A percentile compares a stretch with the other conserved stretches of the same genome.
Conservation (phyloP, 2,888 invertebrate species). For the Stictocephala bisonia region DNA sequence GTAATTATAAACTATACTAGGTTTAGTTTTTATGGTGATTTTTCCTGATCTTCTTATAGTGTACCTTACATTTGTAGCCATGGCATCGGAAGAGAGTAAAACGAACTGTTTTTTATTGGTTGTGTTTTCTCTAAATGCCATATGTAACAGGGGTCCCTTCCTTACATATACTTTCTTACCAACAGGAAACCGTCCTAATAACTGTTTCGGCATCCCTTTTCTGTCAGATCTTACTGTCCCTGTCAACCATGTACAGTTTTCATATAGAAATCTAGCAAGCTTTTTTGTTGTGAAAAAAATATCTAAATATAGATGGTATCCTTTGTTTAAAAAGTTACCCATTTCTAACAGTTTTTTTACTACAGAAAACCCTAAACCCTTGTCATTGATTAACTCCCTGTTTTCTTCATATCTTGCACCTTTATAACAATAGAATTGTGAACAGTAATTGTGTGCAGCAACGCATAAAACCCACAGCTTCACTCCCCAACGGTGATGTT, state of each 20-base stretch:
- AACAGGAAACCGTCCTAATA: slow-evolving; percentile 17
- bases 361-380: no score
- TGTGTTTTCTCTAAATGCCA: slow-evolving; percentile 32
- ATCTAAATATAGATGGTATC: slow-evolving; percentile 37
- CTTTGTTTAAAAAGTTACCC: slow-evolving; percentile 37
- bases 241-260: slow-evolving; percentile 15
- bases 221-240: slow-evolving; percentile 31
- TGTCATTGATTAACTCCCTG: no score
- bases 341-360: slow-evolving; percentile 27
- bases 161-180: slow-evolving; percentile 28
- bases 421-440: slow-evolving; percentile 36
- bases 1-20: slow-evolving; percentile 12
- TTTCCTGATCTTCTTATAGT: neutral
- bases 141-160: slow-evolving; percentile 26
- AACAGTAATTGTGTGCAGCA: slow-evolving; percentile 28
- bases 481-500: slow-evolving; percentile 40
- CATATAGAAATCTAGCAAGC: slow-evolving; percentile 25
- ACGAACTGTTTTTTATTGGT: slow-evolving; percentile 9
- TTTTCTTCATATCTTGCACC: no score
- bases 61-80: slow-evolving; percentile 17
- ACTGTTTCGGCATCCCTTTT: slow-evolving; percentile 14
- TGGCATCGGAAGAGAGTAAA: slow-evolving; percentile 30
- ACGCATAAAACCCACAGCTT: slow-evolving; percentile 44
- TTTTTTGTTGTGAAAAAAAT: slow-evolving; percentile 26
- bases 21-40: slow-evolving; percentile 23